Evolutionary conservation across 2,888 invertebrate species (phyloP), one percentile per base, ranked within the genome.

Genomic region (Acanthosepion esculentum): DNA sequence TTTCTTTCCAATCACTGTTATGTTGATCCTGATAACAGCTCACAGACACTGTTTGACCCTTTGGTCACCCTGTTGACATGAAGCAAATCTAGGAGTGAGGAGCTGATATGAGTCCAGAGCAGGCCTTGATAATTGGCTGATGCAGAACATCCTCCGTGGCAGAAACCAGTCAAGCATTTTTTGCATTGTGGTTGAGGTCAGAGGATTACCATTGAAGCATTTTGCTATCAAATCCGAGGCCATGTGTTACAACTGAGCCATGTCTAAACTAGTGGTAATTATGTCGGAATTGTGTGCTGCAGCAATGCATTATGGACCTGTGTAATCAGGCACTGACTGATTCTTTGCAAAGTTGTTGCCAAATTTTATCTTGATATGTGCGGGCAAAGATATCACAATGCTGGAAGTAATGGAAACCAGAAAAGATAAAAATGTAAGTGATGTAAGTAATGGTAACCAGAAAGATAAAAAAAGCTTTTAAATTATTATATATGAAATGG

Each of bases 1-100:
- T 78, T 78, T 18, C 33, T 78, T 78, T n/a, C 78, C n/a, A 78
- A 78, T 78, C 78, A 12, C n/a, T 78, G 78, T n/a, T n/a, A 78
- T 78, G 78, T 78, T 78, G 78, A 78, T 78, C 78, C 78, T 78
- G 78, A 78, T n/a, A 78, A 78, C 78, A 78, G 33, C 78, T 78
- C 78, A 78, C n/a, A n/a, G 78, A 78, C 78, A 33, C n/a, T 33
- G n/a, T 78, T 78, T 15, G n/a, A 78, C 78, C 78, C n/a, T 78
- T n/a, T 1, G 8, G 78, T 78, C 33, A 78, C 78, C 78, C n/a
- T 15, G 78, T 78, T 78, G 78, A 78, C 78, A 78, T 78, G 78
- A 78, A n/a, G 33, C n/a, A 78, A 78, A 78, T 78, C 78, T 78
- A n/a, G n/a, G 78, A 33, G 15, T n/a, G 78, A n/a, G 78, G 12